A percentile compares a stretch with the other conserved stretches of the same genome.
phyloP scores from a whole-genome alignment of 2,888 invertebrate species.

The Myopa testacea region DNA sequence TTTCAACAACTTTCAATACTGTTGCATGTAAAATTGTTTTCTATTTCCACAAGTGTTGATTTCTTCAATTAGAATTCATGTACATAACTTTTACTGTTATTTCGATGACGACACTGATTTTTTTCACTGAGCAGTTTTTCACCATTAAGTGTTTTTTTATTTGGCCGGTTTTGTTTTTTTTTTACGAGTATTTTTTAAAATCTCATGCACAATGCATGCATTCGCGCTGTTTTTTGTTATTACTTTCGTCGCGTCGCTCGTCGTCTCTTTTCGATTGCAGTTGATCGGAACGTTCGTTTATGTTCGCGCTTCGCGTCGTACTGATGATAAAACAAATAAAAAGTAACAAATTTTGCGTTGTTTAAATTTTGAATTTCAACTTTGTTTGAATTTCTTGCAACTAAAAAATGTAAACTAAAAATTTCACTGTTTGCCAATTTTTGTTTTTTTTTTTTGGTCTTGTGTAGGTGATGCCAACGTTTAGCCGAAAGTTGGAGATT shows the following conservation, averaged over 20 bases:
- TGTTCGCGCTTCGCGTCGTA: conserved; percentile 20
- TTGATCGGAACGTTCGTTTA: conserved; percentile 27
- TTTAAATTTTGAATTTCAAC: conserved; percentile 35
- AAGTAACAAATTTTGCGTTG: conserved; percentile 36
- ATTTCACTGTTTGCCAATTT: conserved; percentile 30
- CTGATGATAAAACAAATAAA: conserved; percentile 39
- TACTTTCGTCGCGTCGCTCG: conserved; percentile 4
- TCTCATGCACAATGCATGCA: neutral
- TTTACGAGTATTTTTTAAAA: neutral
- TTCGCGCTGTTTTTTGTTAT: neutral
- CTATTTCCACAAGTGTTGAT: neutral
- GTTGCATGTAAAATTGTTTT: neutral
- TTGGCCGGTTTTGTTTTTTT: no score
- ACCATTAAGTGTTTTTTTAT: no score
- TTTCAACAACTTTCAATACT: no score
- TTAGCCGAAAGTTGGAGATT: conserved; percentile 40
- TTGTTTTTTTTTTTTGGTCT: conserved; percentile 24
- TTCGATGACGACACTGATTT: no score
- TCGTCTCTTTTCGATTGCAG: conserved; percentile 16
- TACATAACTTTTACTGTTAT: no score
- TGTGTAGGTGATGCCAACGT: conserved; percentile 34
- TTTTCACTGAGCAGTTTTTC: no score
- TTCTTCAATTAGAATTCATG: no score
- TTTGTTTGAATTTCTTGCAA: conserved; percentile 26
- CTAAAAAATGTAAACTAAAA: conserved; percentile 32